Base-by-base conservation (phyloP, 2,888 invertebrate genomes). In the Gryllus longicercus region DNA sequence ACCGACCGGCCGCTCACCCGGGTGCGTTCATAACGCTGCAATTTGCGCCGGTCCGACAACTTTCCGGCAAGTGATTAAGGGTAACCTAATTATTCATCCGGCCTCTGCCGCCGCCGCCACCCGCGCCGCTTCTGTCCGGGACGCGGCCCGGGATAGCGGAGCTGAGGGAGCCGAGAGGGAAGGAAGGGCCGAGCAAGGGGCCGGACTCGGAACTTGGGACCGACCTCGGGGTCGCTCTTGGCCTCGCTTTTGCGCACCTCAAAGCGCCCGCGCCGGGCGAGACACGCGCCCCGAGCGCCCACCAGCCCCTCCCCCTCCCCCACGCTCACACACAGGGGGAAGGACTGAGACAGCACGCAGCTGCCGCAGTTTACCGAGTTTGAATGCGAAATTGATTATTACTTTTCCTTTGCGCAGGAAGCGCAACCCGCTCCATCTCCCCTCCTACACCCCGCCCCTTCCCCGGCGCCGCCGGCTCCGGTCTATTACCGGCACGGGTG, bases 31-130 rank as follows among this genome's bases (percentile, higher is more conserved):
- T 63, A 63, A 63, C 63, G 63, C 63, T 11, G 63, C 63, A 63
- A 63, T 63, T 63, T 63, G 63, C 63, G 63, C 14, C 14, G 63
- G 63, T 14, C n/a, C 63, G 63, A 63, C 63, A 63, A 63, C 63
- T 63, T 63, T 63, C 63, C 63, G 63, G 63, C 63, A 63, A 63
- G 63, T 63, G 63, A 63, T 63, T 63, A 63, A 63, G 63, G 16
- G 63, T 63, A 63, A 63, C 63, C 63, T 63, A 63, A 63, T 63
- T 63, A 63, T 63, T 63, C 63, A 63, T 63, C 63, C 63, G 63
- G 63, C 63, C 63, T 14, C 14, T 63, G 63, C 38, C 38, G 38
- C 38, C 38, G 38, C 25, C 25, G 25, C 25, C 25, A 4, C 25
- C 25, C 25, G 25, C 25, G 25, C 25, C 2, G 25, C 38, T 38